Percentiles rank a stretch among this genome's conserved stretches.
Evolutionary conservation across 2,888 invertebrate genomes (phyloP).

Genomic region (Herminia tarsipennalis): DNA sequence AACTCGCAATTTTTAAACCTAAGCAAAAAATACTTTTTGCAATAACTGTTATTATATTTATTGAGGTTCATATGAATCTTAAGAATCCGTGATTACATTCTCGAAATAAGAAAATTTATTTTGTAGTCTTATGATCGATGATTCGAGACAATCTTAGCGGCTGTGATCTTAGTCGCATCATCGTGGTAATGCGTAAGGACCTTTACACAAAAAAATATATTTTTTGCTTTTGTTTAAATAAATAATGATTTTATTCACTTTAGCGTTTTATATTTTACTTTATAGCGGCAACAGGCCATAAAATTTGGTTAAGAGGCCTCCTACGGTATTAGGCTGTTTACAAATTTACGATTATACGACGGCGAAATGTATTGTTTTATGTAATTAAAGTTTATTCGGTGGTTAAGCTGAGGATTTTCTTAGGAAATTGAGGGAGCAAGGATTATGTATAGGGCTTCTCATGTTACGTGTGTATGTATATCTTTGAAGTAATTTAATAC

Average conservation of each 20-base stretch:
- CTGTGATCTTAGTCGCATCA: neutral
- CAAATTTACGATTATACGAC: constrained; percentile 32
- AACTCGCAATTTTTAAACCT: too few species aligned
- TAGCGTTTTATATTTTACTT: constrained; percentile 47
- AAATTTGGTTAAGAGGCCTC: constrained; percentile 42
- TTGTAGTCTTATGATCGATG: too few species aligned
- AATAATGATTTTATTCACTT: constrained; percentile 53
- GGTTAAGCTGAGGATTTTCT: constrained; percentile 6
- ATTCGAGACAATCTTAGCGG: too few species aligned
- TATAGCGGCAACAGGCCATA: constrained; percentile 47
- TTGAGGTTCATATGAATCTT: too few species aligned
- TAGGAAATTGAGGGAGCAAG: constrained; percentile 5
- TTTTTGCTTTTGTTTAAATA: constrained; percentile 27
- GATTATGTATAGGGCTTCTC: neutral
- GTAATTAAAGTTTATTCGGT: constrained; percentile 34
- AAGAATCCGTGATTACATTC: too few species aligned
- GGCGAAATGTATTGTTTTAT: constrained; percentile 24
- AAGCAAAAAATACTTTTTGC: too few species aligned
- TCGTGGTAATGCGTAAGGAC: neutral
- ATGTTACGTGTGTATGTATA: neutral
- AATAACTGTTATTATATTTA: too few species aligned
- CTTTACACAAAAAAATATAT: constrained; percentile 4
- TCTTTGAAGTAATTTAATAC: constrained; percentile 1
- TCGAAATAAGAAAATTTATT: too few species aligned
- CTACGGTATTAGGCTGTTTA: constrained; percentile 36